A percentile compares a stretch with the other conserved stretches of the same genome.
phyloP scores from a whole-genome alignment of 2,888 invertebrate genomes.

The Leucoptera coffeella region DNA sequence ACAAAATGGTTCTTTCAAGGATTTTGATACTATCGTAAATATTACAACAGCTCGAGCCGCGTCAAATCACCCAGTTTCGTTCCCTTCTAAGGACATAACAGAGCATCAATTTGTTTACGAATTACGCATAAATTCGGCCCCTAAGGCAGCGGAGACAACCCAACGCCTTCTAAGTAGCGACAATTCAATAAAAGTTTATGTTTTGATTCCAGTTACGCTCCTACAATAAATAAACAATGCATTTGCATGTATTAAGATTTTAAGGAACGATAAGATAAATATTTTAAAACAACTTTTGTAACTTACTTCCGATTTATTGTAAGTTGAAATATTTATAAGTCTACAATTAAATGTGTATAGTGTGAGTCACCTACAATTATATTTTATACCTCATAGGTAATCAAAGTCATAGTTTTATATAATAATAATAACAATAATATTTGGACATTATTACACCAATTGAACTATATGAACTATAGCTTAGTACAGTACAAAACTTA shows the following conservation, averaged over 20 bases:
- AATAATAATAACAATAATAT: too few species aligned
- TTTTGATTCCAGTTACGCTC: slow-evolving; percentile 49
- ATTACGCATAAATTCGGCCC: slow-evolving; percentile 52
- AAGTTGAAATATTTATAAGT: too few species aligned
- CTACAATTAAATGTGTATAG: too few species aligned
- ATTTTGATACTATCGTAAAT: slow-evolving; percentile 10
- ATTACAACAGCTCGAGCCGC: slow-evolving; percentile 21
- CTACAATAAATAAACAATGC: slow-evolving; percentile 39
- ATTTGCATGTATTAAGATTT: slow-evolving; percentile 41
- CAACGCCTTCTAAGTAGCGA: slow-evolving; percentile 45
- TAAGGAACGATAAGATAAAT: too few species aligned
- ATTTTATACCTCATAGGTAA: too few species aligned
- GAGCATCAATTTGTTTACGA: slow-evolving; percentile 51
- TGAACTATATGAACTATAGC: too few species aligned
- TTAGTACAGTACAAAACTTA: too few species aligned
- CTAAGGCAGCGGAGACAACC: slow-evolving; percentile 46
- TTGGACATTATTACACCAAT: too few species aligned
- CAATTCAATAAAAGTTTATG: slow-evolving; percentile 55
- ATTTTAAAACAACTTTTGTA: too few species aligned
- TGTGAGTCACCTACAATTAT: too few species aligned
- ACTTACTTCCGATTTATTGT: too few species aligned
- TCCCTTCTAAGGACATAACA: slow-evolving; percentile 33
- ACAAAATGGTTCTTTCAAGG: slow-evolving; percentile 1
- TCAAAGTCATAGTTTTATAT: too few species aligned
- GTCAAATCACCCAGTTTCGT: slow-evolving; percentile 31